A percentile compares a stretch with the other conserved stretches of the same genome.
These are phyloP conservation scores for Harpalus rubripes DNA, from an alignment of 2,888 invertebrate species.

Conservation along the genomic window DNA sequence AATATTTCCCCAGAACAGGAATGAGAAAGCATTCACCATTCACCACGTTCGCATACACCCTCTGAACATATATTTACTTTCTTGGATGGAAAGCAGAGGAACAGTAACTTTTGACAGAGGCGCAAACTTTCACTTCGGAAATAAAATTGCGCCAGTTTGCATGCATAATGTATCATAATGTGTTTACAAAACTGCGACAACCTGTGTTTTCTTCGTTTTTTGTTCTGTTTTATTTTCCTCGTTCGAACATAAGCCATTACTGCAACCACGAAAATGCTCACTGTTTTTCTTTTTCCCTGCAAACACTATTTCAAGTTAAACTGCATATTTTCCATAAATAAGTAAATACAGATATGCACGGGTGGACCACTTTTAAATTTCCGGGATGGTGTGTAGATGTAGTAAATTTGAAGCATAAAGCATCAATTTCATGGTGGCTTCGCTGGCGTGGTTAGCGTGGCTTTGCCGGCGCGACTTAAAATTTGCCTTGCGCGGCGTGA, in stretches of 20 bases:
- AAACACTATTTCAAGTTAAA: slow-evolving; percentile 20
- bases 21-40: slow-evolving; percentile 39
- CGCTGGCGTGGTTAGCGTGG: too few species aligned
- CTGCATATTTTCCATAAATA: slow-evolving; percentile 4
- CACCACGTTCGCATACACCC: slow-evolving; percentile 50
- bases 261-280: slow-evolving; percentile 12
- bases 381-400: neutral
- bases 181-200: slow-evolving; percentile 67
- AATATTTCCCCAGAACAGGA: slow-evolving; percentile 60
- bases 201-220: slow-evolving; percentile 61
- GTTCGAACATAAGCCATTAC: slow-evolving; percentile 63
- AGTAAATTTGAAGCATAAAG: too few species aligned
- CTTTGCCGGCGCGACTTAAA: too few species aligned
- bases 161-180: slow-evolving; percentile 67
- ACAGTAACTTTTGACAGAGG: slow-evolving; percentile 65
- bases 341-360: neutral
- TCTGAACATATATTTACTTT: slow-evolving; percentile 66
- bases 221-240: slow-evolving; percentile 59
- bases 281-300: neutral
- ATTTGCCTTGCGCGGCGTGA: too few species aligned
- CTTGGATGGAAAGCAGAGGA: slow-evolving; percentile 45
- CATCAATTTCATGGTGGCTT: too few species aligned
- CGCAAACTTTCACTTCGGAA: slow-evolving; percentile 65
- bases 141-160: slow-evolving; percentile 67
- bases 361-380: neutral